A percentile compares a stretch with the other conserved stretches of the same genome.
phyloP scores from a whole-genome alignment of 2,113 vertebrate species.

The Phylloscopus trochilus region DNA sequence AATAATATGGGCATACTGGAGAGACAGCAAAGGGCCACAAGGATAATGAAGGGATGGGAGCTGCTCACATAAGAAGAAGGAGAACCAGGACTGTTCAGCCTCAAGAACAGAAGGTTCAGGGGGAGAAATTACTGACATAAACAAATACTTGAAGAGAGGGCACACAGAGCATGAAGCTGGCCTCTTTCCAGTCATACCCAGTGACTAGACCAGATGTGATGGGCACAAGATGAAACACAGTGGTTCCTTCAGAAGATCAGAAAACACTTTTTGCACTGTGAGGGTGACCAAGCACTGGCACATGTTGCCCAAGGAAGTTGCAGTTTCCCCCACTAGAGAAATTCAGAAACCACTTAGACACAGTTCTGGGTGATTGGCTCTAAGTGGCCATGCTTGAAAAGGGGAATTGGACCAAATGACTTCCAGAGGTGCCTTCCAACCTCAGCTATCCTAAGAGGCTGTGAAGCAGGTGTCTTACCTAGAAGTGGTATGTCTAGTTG shows the following conservation, averaged over 20 bases:
- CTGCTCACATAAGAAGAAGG: not conserved
- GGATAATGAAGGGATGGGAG: not conserved
- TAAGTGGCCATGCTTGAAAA: not conserved
- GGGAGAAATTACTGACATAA: not conserved
- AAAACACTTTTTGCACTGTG: not conserved
- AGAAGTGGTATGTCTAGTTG: not conserved
- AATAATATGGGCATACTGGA: not conserved
- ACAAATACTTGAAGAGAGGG: not conserved
- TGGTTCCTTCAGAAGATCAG: not conserved
- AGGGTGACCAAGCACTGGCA: not conserved
- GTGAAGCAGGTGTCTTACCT: not conserved
- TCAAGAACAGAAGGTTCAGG: not conserved
- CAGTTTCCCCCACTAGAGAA: not conserved
- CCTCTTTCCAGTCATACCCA: not conserved
- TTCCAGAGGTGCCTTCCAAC: not conserved
- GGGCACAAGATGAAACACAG: not conserved
- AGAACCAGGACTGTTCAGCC: not conserved
- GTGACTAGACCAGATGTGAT: not conserved
- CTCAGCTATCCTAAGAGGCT: not conserved
- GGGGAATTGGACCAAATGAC: not conserved
- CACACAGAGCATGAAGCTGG: fast-evolving
- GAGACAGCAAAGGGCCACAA: not conserved
- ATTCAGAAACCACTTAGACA: not conserved
- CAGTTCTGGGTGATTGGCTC: not conserved
- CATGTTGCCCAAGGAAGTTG: not conserved